Conservation (phyloP, 2,113 vertebrate genomes). For the Micronycteris hirsuta region DNA sequence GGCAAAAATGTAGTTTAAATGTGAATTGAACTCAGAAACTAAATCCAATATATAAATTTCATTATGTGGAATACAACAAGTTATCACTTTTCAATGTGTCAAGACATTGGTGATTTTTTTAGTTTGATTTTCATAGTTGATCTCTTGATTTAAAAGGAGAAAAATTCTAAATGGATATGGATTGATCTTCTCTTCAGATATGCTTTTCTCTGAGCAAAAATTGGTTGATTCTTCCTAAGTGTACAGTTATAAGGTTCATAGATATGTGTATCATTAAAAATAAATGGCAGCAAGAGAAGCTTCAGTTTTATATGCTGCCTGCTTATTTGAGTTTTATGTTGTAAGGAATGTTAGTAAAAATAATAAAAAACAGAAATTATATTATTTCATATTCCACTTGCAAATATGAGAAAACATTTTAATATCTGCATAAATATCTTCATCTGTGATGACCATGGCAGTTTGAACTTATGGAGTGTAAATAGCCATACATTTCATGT, state of each 20-base stretch:
- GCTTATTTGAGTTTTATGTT: background rate
- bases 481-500: background rate
- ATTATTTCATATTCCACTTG: background rate
- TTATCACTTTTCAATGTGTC: background rate
- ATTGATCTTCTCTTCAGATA: constrained; percentile 31
- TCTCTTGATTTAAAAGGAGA: constrained; percentile 19
- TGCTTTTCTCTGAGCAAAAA: background rate
- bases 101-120: background rate
- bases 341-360: background rate
- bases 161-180: background rate
- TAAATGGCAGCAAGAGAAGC: background rate
- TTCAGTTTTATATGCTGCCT: background rate
- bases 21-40: background rate
- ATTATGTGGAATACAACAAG: background rate
- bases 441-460: background rate
- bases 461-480: background rate
- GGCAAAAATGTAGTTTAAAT: background rate
- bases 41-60: background rate
- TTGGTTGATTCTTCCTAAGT: constrained; percentile 31
- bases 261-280: constrained; percentile 11
- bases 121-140: constrained; percentile 43
- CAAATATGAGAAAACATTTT: background rate
- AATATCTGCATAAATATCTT: background rate
- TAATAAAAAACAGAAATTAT: background rate
- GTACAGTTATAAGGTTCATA: background rate